Evolutionary conservation across 2,113 vertebrate species (phyloP).

Genomic region (Chrysemys picta): DNA sequence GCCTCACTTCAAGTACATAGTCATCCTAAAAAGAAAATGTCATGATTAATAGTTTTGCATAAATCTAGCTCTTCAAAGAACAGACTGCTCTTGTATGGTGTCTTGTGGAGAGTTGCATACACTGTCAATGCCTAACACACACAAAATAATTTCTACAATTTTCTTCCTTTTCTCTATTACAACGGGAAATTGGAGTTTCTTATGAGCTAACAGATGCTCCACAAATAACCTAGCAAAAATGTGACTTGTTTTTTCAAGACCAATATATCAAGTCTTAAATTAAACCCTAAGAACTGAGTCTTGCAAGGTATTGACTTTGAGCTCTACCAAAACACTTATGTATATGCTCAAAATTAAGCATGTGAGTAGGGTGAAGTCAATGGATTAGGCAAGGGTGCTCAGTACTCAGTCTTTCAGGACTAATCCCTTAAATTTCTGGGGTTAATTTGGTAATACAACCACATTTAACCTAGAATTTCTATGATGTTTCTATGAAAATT

Average conservation of each 20-base stretch:
- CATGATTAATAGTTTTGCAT: background rate
- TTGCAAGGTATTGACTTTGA: background rate
- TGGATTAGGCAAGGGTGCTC: background rate
- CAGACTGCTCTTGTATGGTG: background rate
- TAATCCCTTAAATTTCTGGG: background rate
- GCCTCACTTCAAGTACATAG: constrained; percentile 92
- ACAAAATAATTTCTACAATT: background rate
- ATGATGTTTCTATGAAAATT: background rate
- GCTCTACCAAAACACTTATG: background rate
- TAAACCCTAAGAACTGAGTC: background rate
- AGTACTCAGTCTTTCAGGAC: background rate
- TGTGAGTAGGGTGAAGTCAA: background rate
- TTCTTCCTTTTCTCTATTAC: background rate
- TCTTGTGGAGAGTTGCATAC: background rate
- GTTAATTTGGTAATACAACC: background rate
- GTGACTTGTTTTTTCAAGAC: background rate
- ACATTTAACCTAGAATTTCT: background rate
- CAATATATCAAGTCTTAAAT: background rate
- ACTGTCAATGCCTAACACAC: background rate
- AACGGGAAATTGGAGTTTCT: background rate
- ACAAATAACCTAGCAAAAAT: background rate
- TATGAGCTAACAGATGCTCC: background rate
- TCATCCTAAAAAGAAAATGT: constrained; percentile 85
- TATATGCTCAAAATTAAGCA: background rate
- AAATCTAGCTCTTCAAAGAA: background rate